Percentiles rank a stretch among this genome's conserved stretches.
Evolutionary conservation across 2,888 invertebrate species (phyloP).

Genomic region (Plagodis dolabraria): DNA sequence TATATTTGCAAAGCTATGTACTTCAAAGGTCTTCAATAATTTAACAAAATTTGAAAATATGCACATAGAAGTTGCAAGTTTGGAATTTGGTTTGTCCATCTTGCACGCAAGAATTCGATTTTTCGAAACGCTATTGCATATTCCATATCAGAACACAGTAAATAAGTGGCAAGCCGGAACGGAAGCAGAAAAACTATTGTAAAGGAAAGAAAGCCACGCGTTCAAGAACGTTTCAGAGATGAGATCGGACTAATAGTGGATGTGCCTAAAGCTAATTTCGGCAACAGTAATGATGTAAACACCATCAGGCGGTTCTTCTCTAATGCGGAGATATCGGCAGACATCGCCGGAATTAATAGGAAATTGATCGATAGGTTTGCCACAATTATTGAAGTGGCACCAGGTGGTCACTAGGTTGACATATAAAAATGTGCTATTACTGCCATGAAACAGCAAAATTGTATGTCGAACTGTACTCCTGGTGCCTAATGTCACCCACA

Average conservation of each 20-base stretch:
- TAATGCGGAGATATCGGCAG: not conserved
- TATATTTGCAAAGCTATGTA: too few relatives aligned
- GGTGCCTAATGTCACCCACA: too few relatives aligned
- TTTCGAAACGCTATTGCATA: slow-evolving; percentile 26
- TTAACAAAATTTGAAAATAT: too few relatives aligned
- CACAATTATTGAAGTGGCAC: not conserved
- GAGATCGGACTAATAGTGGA: not conserved
- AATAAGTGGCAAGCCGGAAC: not conserved
- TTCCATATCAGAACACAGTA: not conserved
- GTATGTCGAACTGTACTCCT: too few relatives aligned
- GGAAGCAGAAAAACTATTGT: not conserved
- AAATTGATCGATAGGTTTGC: not conserved
- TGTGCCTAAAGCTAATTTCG: slow-evolving; percentile 12
- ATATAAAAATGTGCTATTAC: not conserved
- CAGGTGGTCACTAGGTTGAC: not conserved
- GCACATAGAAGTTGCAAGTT: too few relatives aligned
- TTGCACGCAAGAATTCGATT: slow-evolving; percentile 37
- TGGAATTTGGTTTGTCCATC: slow-evolving; percentile 32
- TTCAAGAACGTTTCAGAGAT: not conserved
- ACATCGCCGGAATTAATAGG: not conserved
- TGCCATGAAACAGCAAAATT: too few relatives aligned
- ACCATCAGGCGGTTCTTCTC: not conserved
- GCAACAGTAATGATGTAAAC: slow-evolving; percentile 13
- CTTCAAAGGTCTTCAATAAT: too few relatives aligned
- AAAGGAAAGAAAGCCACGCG: not conserved